phyloP scores from a whole-genome alignment of 2,113 vertebrate species.

The Leptobrachium ailaonicum region DNA sequence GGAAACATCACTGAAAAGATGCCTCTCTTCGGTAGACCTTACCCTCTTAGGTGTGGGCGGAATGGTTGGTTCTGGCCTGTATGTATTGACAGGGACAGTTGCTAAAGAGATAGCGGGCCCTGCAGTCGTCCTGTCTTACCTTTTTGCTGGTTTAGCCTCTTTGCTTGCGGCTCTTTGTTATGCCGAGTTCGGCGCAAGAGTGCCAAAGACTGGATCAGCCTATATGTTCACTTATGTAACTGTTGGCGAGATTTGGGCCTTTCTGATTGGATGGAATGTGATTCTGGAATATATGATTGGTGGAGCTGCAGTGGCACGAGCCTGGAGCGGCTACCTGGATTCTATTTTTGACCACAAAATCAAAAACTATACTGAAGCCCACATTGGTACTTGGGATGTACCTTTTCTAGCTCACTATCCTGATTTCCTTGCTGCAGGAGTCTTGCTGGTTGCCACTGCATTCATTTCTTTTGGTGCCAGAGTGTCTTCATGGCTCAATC shows the following conservation, averaged over 20 bases:
- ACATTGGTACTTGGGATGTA: conserved; percentile 82
- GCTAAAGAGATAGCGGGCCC: conserved; percentile 89
- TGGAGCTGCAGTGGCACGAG: conserved; percentile 86
- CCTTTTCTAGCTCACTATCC: conserved; percentile 87
- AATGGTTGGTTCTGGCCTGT: conserved; percentile 93
- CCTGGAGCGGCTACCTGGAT: conserved; percentile 94
- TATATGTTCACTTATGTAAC: conserved; percentile 97
- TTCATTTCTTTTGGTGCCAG: conserved; percentile 92
- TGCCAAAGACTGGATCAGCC: conserved; percentile 91
- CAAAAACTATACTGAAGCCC: conserved; percentile 86
- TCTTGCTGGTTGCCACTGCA: conserved; percentile 80
- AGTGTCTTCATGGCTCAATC: conserved; percentile 94
- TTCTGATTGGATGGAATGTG: conserved; percentile 95
- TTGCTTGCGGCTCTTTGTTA: conserved; percentile 93
- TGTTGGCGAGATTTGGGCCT: conserved; percentile 93
- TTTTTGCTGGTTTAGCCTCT: conserved; percentile 83
- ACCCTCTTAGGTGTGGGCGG: conserved; percentile 86
- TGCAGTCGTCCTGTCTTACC: conserved; percentile 82
- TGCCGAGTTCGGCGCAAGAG: conserved; percentile 89
- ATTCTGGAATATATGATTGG: conserved; percentile 93
- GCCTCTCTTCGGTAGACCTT: conserved; percentile 87
- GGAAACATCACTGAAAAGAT: conserved; percentile 87
- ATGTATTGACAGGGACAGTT: conserved; percentile 89
- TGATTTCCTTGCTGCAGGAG: conserved; percentile 82
- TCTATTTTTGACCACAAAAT: conserved; percentile 90